Evolutionary conservation across 2,797 vertebrate species (phyloP), one percentile per base, ranked within the genome.

Genomic region (Phalloptychus januarius): DNA sequence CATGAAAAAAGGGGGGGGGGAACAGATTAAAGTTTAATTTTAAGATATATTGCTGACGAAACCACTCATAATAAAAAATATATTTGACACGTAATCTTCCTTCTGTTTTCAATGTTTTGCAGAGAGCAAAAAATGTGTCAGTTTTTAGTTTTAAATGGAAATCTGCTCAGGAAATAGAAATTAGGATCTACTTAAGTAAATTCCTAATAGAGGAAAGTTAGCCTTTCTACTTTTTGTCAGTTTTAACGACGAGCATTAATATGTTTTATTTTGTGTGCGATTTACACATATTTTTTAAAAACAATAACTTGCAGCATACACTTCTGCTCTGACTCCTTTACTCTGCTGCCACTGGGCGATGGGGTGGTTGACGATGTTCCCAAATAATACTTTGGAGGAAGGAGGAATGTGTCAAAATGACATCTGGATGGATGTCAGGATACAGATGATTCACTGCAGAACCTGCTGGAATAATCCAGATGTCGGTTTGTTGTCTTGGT

Each of bases 331-430:
- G 61, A 15, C 5, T 15, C 5, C 3, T 36, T 36, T 8, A 63
- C 31, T 36, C 18, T 40, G 33, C 31, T 48, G 28, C 42, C 42
- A 44, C 42, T 28, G 10, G 36, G 38, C 56, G 38, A 28, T 10
- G 50, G 40, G 40, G 25, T 28, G 45, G 67, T 70, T 70, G 52
- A 45, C 72, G 23, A 36, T 78, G 33, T 52, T 72, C 70, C 40
- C 45, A 40, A 78, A 72, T 15, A 48, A 31, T 63, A 23, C 7
- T 31, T 36, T 28, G 25, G 31, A 36, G 44, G 52, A 61, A 36
- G 67, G 69, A 46, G 69, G 42, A 16, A 72, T 46, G 52, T 46
- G 42, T 45, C 69, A 71, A 58, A 72, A 56, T 46, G 69, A 72
- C 52, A 78, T 45, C 42, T 44, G 23, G 67, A 71, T 58, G 40